phyloP scores from a whole-genome alignment of 2,888 invertebrate genomes.

The Cremastinae sp. region DNA sequence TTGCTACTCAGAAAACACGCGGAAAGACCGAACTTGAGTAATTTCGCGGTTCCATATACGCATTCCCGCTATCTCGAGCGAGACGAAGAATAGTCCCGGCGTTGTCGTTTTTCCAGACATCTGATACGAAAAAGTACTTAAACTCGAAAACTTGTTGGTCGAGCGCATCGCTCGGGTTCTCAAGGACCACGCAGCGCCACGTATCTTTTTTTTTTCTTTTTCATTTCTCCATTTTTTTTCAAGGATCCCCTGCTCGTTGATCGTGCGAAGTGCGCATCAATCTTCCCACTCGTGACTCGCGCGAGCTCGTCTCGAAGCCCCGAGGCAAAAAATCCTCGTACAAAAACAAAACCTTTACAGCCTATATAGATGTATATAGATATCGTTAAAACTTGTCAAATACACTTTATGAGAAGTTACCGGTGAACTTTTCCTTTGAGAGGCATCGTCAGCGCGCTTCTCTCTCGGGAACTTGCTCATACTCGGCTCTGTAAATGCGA shows the following conservation, averaged over 20 bases:
- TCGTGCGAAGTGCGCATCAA: constrained; percentile 42
- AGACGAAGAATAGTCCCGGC: constrained; percentile 61
- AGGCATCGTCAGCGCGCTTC: too few species aligned
- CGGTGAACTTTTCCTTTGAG: too few species aligned
- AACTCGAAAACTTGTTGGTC: constrained; percentile 65
- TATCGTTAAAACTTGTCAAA: too few species aligned
- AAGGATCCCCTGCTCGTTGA: constrained; percentile 1
- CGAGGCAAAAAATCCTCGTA: too few species aligned
- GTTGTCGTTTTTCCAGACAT: constrained; percentile 63
- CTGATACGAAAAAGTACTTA: constrained; percentile 70
- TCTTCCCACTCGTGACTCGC: constrained; percentile 14
- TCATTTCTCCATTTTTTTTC: too few species aligned
- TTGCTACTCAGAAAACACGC: background rate
- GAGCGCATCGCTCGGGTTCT: constrained; percentile 25
- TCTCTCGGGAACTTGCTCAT: too few species aligned
- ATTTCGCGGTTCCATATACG: constrained; percentile 49
- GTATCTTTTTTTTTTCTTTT: background rate
- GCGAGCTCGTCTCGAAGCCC: too few species aligned
- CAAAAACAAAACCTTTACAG: too few species aligned
- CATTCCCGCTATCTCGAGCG: constrained; percentile 41
- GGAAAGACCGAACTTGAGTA: constrained; percentile 44
- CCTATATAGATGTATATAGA: background rate
- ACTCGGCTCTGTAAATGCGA: too few species aligned
- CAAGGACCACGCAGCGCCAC: background rate
- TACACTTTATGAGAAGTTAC: too few species aligned